phyloP scores from a whole-genome alignment of 2,797 vertebrate species.

The Rhinichthys osculus region DNA sequence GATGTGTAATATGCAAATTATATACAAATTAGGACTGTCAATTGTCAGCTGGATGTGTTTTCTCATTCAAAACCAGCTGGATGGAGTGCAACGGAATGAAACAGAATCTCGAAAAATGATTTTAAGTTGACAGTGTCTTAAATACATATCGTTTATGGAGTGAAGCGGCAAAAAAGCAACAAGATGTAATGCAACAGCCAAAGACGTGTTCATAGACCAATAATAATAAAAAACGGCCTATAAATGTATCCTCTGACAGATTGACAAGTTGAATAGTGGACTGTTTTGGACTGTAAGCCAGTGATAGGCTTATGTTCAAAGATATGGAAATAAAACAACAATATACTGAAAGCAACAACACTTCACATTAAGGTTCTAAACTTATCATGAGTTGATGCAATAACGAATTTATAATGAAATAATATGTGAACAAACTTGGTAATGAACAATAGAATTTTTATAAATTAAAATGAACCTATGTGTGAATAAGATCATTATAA shows the following conservation, averaged over 20 bases:
- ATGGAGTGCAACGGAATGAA: slow-evolving; percentile 31
- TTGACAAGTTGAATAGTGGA: not conserved
- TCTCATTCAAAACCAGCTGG: slow-evolving; percentile 33
- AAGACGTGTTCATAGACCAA: slow-evolving; percentile 8
- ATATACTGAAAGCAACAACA: not conserved
- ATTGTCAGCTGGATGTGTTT: slow-evolving; percentile 33
- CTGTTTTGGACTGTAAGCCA: not conserved
- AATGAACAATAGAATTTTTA: not conserved
- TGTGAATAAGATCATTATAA: not conserved
- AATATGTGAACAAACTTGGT: not conserved
- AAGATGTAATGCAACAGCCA: slow-evolving; percentile 19
- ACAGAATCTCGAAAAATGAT: not conserved
- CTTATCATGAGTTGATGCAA: not conserved
- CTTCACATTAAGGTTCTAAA: not conserved
- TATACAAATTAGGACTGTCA: slow-evolving; percentile 37
- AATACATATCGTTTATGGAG: not conserved
- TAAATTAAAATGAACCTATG: not conserved
- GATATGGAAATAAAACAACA: not conserved
- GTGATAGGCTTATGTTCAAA: not conserved
- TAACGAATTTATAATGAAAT: not conserved
- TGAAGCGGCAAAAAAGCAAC: not conserved
- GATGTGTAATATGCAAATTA: slow-evolving; percentile 25
- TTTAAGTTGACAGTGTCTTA: slow-evolving; percentile 15
- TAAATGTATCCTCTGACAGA: not conserved
- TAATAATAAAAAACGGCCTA: not conserved